A percentile compares a stretch with the other conserved stretches of the same genome.
Evolutionary conservation across 2,888 invertebrate species (phyloP).

Genomic region (Dryocosmus kuriphilus): DNA sequence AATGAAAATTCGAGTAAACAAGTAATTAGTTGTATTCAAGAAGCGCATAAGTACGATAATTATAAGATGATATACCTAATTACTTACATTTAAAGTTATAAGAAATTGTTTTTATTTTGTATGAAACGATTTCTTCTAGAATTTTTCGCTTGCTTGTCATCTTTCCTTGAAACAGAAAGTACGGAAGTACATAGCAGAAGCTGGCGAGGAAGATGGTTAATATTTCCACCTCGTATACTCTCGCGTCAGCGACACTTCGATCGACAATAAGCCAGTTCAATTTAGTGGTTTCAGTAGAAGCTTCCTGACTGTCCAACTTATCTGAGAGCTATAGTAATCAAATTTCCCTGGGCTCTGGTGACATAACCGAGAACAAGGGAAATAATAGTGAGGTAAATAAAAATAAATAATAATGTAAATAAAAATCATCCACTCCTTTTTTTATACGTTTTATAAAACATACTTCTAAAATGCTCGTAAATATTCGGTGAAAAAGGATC

Average conservation of each 20-base stretch:
- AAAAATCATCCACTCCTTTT: neutral
- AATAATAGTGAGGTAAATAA: neutral
- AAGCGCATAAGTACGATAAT: too few species aligned
- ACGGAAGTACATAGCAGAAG: slow-evolving; percentile 15
- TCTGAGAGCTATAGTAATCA: slow-evolving; percentile 14
- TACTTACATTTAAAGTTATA: too few species aligned
- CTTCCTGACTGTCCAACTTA: slow-evolving; percentile 15
- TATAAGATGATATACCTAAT: too few species aligned
- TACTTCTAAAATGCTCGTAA: too few species aligned
- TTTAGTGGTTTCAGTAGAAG: slow-evolving; percentile 14
- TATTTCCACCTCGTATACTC: slow-evolving; percentile 5
- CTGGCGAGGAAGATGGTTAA: neutral
- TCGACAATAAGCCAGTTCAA: slow-evolving; percentile 27
- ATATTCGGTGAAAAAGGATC: too few species aligned
- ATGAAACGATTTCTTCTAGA: neutral
- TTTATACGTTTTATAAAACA: neutral
- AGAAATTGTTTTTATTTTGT: neutral
- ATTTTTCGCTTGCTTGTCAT: neutral
- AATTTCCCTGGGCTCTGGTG: slow-evolving; percentile 4
- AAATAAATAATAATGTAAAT: too few species aligned
- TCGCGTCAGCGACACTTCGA: slow-evolving; percentile 11
- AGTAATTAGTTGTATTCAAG: too few species aligned
- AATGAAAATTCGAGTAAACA: too few species aligned
- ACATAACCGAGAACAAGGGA: slow-evolving; percentile 18
- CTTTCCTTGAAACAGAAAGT: neutral